A percentile compares a stretch with the other conserved stretches of the same genome.
Evolutionary conservation across 2,797 vertebrate genomes (phyloP).

Genomic region (Cossypha heuglini): DNA sequence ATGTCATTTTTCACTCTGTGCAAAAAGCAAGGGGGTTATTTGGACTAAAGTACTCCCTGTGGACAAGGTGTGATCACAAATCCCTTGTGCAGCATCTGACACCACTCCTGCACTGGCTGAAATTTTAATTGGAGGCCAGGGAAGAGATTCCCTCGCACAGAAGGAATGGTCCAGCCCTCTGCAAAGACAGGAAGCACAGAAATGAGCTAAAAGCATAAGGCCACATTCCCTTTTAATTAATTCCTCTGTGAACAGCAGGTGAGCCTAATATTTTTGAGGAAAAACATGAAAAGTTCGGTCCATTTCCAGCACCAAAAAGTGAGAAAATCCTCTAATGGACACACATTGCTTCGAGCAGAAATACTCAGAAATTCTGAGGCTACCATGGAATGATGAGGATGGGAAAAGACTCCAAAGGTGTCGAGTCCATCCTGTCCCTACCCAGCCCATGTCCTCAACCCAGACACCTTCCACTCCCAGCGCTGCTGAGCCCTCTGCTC

Average conservation of each 20-base stretch:
- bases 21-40: background rate
- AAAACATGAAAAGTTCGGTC: background rate
- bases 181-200: accelerated
- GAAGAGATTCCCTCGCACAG: accelerated
- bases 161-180: accelerated
- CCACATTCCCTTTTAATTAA: accelerated
- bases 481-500: too few species aligned
- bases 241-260: accelerated
- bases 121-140: accelerated
- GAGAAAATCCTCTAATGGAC: accelerated
- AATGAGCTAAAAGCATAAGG: accelerated
- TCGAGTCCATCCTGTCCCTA: background rate
- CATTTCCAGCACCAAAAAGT: background rate
- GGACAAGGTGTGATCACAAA: background rate
- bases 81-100: background rate
- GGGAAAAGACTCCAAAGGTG: too few species aligned
- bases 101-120: accelerated
- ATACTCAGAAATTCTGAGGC: too few species aligned
- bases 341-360: accelerated
- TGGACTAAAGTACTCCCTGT: background rate
- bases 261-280: background rate
- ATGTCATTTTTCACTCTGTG: accelerated
- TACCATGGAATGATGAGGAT: accelerated
- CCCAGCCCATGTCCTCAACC: too few species aligned
- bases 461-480: too few species aligned